phyloP scores from a whole-genome alignment of 37 sponge, comb jelly and placozoan species.

The Ephydatia muelleri region DNA sequence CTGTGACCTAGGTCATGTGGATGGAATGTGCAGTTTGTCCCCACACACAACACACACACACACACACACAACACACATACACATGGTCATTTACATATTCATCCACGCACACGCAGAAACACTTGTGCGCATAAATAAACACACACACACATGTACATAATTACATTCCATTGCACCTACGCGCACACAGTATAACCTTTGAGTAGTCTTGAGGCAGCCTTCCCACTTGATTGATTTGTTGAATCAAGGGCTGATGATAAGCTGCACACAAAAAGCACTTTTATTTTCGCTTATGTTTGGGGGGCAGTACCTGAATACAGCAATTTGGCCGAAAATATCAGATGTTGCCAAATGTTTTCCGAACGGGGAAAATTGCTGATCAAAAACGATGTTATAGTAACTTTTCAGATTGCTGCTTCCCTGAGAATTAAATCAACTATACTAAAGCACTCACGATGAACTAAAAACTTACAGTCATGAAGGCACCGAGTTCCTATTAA shows the following conservation, averaged over 20 bases:
- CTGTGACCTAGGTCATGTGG: slow-evolving; percentile 22
- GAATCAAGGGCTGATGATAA: slow-evolving; percentile 23
- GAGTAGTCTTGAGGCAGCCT: neutral
- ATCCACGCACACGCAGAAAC: neutral
- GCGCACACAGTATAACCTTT: neutral
- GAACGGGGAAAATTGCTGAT: slow-evolving; percentile 50
- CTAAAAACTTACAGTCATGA: no score
- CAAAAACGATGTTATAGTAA: slow-evolving; percentile 69
- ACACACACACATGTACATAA: slow-evolving; percentile 13
- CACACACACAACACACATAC: neutral
- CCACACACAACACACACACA: no score
- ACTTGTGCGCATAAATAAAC: neutral
- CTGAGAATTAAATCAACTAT: no score
- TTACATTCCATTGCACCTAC: neutral
- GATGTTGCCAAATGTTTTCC: slow-evolving; percentile 52
- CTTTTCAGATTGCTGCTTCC: slow-evolving; percentile 21
- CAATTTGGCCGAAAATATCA: slow-evolving; percentile 65
- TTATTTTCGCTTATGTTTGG: neutral
- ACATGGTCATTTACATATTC: neutral
- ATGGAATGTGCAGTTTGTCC: no score
- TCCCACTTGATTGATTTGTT: neutral
- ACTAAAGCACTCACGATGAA: no score
- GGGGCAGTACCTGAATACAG: slow-evolving; percentile 59
- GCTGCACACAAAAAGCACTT: slow-evolving; percentile 3
- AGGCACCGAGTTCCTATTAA: no score